A percentile compares a stretch with the other conserved stretches of the same genome.
phyloP scores from a whole-genome alignment of 1,140 invertebrate species.

The Drosophila truncata region DNA sequence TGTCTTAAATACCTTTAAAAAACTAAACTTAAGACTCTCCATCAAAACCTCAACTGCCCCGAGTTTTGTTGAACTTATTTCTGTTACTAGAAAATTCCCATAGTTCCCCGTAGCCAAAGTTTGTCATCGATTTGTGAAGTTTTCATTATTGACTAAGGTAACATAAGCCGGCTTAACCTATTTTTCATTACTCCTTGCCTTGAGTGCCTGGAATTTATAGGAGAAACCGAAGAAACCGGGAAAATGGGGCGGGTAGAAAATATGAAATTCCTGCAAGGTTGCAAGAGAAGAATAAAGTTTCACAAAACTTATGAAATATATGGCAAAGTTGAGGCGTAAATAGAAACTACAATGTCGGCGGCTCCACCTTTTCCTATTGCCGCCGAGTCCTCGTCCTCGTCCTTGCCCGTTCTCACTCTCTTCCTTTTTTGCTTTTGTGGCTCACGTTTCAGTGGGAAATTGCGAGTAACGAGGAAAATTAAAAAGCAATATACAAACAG shows the following conservation, averaged over 20 bases:
- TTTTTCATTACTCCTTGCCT: conserved; percentile 42
- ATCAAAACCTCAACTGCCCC: background rate
- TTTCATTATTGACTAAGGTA: conserved; percentile 44
- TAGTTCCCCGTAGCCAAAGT: background rate
- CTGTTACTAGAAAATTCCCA: conserved; percentile 4
- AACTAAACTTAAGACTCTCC: background rate
- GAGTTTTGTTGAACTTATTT: conserved; percentile 20
- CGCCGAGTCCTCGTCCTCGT: background rate
- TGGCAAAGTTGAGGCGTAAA: conserved; percentile 60
- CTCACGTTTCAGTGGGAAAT: conserved; percentile 66
- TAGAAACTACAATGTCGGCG: conserved; percentile 62
- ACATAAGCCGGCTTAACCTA: conserved; percentile 43
- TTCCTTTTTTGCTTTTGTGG: conserved; percentile 26
- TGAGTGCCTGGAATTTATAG: conserved; percentile 45
- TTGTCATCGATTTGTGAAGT: conserved; percentile 48
- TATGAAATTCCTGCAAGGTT: conserved; percentile 46
- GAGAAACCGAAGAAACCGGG: background rate
- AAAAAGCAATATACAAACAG: conserved; percentile 83
- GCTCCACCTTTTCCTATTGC: background rate
- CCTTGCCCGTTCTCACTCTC: background rate
- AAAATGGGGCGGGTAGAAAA: conserved; percentile 14
- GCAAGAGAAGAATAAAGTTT: conserved; percentile 39
- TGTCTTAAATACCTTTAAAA: background rate
- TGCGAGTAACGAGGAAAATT: conserved; percentile 77
- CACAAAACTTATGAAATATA: conserved; percentile 68